phyloP scores from a whole-genome alignment of 2,797 vertebrate species.

The Okamejei kenojei region DNA sequence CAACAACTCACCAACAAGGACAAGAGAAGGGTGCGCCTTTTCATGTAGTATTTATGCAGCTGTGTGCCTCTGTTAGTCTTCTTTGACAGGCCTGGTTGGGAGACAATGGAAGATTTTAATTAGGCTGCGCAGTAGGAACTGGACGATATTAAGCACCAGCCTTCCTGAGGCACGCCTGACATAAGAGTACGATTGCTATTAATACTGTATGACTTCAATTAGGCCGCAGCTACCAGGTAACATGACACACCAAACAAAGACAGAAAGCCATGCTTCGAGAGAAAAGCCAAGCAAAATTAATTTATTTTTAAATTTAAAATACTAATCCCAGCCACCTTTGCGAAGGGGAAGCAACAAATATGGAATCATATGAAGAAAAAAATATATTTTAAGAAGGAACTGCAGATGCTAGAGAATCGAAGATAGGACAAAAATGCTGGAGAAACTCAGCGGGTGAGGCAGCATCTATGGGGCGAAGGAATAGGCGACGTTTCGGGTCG shows the following conservation, averaged over 20 bases:
- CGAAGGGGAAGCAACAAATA: background rate
- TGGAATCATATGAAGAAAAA: background rate
- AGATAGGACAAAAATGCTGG: too few species aligned
- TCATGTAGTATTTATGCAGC: constrained; percentile 98
- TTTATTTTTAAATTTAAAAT: background rate
- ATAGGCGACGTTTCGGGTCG: too few species aligned
- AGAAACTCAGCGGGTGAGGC: too few species aligned
- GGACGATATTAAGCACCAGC: background rate
- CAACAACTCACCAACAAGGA: constrained; percentile 72
- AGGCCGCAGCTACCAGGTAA: too few species aligned
- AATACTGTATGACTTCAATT: background rate
- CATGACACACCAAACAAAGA: too few species aligned
- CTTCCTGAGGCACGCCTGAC: background rate
- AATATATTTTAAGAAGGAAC: too few species aligned
- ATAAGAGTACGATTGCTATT: background rate
- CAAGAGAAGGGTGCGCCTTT: constrained; percentile 78
- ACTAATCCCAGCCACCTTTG: background rate
- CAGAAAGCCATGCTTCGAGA: too few species aligned
- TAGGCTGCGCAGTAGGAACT: background rate
- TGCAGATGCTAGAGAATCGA: too few species aligned
- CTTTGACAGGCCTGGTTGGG: constrained; percentile 75
- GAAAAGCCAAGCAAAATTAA: too few species aligned
- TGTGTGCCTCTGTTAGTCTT: constrained; percentile 91
- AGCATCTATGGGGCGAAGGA: too few species aligned
- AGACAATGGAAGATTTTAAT: background rate